Base-by-base conservation (phyloP, 1,140 invertebrate genomes). In the Drosophila sucinea region DNA sequence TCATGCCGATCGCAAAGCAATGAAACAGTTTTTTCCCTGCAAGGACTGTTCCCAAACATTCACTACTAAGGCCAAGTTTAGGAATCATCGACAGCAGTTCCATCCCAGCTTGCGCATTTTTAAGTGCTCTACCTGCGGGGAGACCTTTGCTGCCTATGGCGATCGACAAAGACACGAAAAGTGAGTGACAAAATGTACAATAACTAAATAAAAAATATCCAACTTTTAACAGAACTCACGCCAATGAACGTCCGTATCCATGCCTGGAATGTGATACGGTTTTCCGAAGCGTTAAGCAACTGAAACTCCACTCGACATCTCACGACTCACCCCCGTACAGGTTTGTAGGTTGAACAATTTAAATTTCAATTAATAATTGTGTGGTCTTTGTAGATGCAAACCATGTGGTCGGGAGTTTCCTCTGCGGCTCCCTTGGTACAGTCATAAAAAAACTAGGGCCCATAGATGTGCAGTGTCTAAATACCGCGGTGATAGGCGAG, bases 181-280 rank as follows among this genome's bases (percentile, higher is more conserved):
- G 84, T 89, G 38, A 75, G 67, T 67, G 0, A 5, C 17, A 40
- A 2, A n/a, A 8, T 3, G 17, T 29, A 10, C 1, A 44, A 35
- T 33, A 30, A 35, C 4, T 6, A 30, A 23, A 33, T 8, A 17
- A 8, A 7, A 1, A 57, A 4, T 54, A 8, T 25, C 3, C 11
- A 0, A 35, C 40, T 29, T 57, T 6, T 30, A 27, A 5, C 40
- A 87, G 84, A 51, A 85, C 77, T 5, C 84, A 89, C 60, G 33
- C 54, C 3, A 89, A 89, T 55, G 84, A 89, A 64, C 51, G 84
- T n/a, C 84, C 84, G 0, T 89, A 85, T 60, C 84, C 84, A 1
- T 89, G 84, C 32, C 60, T 89, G 7, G 77, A 90, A 55, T 86
- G 83, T 29, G 69, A 70, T 11, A 51, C 33, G 44, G 35, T 47